A percentile compares a stretch with the other conserved stretches of the same genome.
Evolutionary conservation across 2,888 invertebrate species (phyloP).

Genomic region (Dasypolia templi): DNA sequence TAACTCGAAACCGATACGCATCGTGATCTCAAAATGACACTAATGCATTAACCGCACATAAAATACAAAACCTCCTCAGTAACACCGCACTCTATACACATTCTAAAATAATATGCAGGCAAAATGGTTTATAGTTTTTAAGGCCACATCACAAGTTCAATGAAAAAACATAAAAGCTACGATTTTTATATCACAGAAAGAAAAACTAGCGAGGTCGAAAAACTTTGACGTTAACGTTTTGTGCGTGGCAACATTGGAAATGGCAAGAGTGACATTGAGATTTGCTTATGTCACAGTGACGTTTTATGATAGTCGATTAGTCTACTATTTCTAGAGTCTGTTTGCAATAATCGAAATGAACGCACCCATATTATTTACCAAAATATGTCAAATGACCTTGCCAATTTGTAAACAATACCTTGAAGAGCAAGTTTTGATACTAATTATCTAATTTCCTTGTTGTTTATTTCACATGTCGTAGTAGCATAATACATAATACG

Average conservation of each 20-base stretch:
- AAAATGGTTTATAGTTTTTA: constrained; percentile 76
- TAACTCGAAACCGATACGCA: constrained; percentile 89
- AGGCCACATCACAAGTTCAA: constrained; percentile 85
- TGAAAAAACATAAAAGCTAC: constrained; percentile 81
- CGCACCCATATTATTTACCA: constrained; percentile 76
- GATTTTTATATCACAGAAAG: constrained; percentile 81
- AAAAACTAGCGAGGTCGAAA: constrained; percentile 80
- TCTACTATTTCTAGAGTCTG: constrained; percentile 6
- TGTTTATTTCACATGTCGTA: constrained; percentile 81
- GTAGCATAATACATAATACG: constrained; percentile 58
- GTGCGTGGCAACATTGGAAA: constrained; percentile 57
- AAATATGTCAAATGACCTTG: constrained; percentile 92
- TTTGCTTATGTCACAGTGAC: constrained; percentile 65
- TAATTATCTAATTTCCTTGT: constrained; percentile 88
- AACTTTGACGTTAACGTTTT: constrained; percentile 71
- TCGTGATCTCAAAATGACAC: constrained; percentile 88
- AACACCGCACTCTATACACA: constrained; percentile 84
- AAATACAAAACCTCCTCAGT: constrained; percentile 79
- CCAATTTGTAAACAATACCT: constrained; percentile 94
- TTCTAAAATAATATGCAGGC: constrained; percentile 80
- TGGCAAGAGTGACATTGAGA: constrained; percentile 19
- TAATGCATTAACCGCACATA: constrained; percentile 81
- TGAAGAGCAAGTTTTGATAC: constrained; percentile 85
- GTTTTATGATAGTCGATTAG: constrained; percentile 54
- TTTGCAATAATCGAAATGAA: constrained; percentile 65